Conservation (phyloP, 2,888 invertebrate species). For the Acanthosoma haemorrhoidale region DNA sequence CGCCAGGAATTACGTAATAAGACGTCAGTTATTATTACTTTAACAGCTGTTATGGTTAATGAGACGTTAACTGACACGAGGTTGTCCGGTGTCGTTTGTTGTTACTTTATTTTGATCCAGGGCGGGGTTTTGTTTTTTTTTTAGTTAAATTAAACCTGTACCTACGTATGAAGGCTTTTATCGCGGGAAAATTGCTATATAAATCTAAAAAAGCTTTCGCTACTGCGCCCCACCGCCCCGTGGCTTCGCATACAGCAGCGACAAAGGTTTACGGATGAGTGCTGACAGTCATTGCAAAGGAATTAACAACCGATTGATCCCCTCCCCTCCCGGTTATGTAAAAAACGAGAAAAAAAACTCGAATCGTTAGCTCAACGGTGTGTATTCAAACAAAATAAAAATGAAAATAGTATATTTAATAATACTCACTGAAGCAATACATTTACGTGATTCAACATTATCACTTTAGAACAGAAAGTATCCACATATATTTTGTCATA, state of each 20-base stretch:
- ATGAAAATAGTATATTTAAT: too few species aligned
- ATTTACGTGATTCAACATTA: too few species aligned
- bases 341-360: background rate
- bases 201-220: background rate
- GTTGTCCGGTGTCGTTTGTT: background rate
- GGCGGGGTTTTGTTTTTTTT: background rate
- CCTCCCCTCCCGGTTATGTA: background rate
- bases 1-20: too few species aligned
- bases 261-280: background rate
- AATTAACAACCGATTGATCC: background rate
- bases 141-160: background rate
- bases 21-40: too few species aligned
- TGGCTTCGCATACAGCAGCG: background rate
- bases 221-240: background rate
- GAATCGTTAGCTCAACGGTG: too few species aligned
- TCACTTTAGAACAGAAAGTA: too few species aligned
- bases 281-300: background rate
- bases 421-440: too few species aligned
- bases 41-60: too few species aligned
- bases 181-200: background rate
- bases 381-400: too few species aligned
- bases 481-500: too few species aligned
- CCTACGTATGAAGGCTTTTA: background rate
- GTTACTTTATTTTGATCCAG: background rate
- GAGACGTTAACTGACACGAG: too few species aligned